Base-by-base conservation (phyloP, 2,113 vertebrate genomes). In the Talpa occidentalis region DNA sequence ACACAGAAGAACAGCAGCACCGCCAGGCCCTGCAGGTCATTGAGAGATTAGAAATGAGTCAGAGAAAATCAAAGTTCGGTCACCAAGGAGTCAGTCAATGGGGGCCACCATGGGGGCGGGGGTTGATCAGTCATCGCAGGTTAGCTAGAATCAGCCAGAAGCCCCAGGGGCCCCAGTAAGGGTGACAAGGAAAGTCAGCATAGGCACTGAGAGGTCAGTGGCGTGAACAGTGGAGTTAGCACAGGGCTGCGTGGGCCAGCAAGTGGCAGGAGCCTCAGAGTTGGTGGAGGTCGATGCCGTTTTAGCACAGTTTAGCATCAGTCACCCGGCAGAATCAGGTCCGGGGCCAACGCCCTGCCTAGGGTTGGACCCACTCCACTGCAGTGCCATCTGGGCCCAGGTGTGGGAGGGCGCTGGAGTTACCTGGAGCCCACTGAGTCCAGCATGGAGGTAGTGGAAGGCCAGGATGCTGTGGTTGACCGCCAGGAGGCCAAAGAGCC, bases 391-490 rank as follows among this genome's bases (percentile, higher is more conserved):
- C 69, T 47, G 87, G 56, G 56, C 81, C 44, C 37, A 77, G 94
- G 32, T 1, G 1, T 9, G 66, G 28, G 37, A 67, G 40, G 8
- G 73, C 24, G 49, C 90, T 69, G 66, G 69, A 87, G 87, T 98
- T 98, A 99, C 99, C 99, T 99, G 99, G 95, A 99, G 98, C 49
- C 99, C 98, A 97, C 99, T 99, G 97, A 99, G 99, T 92, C 99
- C 98, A 85, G 99, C 98, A 82, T 99, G 99, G 98, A 99, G 99
- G 98, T 99, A 99, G 98, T 99, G 99, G 98, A 99, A 99, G 96
- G 99, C 99, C 98, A 99, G 98, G 97, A 99, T 98, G 97, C 99
- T 99, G 99, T 99, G 99, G 98, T 99, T 99, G 95, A 99, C 99
- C 54, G 99, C 99, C 99, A 99, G 99, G 92, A 99, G 99, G 91